A percentile compares a stretch with the other conserved stretches of the same genome.
phyloP scores from a whole-genome alignment of 2,888 invertebrate species.

The Fragum sueziense region DNA sequence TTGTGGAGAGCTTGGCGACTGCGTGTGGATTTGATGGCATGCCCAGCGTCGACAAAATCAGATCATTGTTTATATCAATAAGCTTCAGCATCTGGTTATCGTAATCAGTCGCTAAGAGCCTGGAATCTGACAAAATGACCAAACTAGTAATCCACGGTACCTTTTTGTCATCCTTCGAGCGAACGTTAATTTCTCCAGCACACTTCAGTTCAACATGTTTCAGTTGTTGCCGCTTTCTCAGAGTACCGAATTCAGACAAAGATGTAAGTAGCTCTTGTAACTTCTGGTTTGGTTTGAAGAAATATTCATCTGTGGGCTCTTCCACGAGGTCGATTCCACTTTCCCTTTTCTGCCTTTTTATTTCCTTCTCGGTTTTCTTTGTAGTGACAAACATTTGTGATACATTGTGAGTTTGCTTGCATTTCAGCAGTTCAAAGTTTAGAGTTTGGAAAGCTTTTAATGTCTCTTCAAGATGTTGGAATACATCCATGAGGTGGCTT shows the following conservation, averaged over 20 bases:
- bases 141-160: neutral
- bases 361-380: neutral
- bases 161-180: slow-evolving; percentile 14
- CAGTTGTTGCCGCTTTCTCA: neutral
- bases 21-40: neutral
- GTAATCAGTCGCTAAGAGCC: neutral
- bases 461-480: slow-evolving; percentile 5
- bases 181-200: neutral
- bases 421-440: neutral
- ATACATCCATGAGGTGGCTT: neutral
- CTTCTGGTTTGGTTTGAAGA: slow-evolving; percentile 2
- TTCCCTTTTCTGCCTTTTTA: slow-evolving; percentile 1
- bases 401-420: neutral
- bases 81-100: slow-evolving; percentile 13
- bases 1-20: neutral
- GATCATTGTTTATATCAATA: neutral
- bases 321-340: neutral
- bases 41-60: neutral
- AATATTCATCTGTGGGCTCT: neutral
- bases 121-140: neutral
- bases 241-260: neutral
- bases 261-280: neutral
- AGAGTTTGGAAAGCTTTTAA: neutral
- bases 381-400: neutral
- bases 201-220: neutral